Conservation (phyloP, 2,113 vertebrate species). For the Oplegnathus fasciatus region DNA sequence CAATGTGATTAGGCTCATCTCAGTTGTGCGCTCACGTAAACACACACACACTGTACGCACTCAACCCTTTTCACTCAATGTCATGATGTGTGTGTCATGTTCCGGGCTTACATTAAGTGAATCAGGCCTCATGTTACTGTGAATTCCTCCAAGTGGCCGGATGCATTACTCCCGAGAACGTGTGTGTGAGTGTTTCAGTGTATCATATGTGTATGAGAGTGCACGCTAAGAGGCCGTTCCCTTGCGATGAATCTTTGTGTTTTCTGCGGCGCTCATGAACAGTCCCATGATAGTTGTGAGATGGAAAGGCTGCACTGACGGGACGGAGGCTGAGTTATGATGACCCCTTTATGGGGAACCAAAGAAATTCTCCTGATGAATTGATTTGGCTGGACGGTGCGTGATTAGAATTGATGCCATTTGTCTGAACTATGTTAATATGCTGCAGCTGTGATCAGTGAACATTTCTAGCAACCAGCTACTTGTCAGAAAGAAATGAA, state of each 20-base stretch:
- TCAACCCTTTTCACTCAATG: constrained; percentile 1
- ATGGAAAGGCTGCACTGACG: neutral
- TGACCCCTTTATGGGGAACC: neutral
- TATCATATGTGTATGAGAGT: neutral
- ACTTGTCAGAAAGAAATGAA: neutral
- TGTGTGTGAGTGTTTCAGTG: neutral
- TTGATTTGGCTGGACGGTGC: neutral
- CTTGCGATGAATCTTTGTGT: constrained; percentile 29
- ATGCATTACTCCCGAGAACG: neutral
- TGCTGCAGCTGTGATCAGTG: neutral
- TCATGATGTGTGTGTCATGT: constrained; percentile 26
- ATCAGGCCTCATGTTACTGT: constrained; percentile 7
- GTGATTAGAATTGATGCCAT: neutral
- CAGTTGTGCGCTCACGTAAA: neutral
- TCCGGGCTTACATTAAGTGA: constrained; percentile 26
- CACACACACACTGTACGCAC: neutral
- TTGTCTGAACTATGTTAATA: neutral
- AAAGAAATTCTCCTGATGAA: neutral
- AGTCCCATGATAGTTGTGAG: constrained; percentile 26
- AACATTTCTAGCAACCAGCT: neutral
- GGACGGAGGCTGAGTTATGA: neutral
- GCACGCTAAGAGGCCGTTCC: neutral
- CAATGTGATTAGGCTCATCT: constrained; percentile 52
- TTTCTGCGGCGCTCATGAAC: constrained; percentile 24
- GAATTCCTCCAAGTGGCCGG: neutral